Conservation (phyloP, 2,113 vertebrate species). For the Cricetomys ansorgei region DNA sequence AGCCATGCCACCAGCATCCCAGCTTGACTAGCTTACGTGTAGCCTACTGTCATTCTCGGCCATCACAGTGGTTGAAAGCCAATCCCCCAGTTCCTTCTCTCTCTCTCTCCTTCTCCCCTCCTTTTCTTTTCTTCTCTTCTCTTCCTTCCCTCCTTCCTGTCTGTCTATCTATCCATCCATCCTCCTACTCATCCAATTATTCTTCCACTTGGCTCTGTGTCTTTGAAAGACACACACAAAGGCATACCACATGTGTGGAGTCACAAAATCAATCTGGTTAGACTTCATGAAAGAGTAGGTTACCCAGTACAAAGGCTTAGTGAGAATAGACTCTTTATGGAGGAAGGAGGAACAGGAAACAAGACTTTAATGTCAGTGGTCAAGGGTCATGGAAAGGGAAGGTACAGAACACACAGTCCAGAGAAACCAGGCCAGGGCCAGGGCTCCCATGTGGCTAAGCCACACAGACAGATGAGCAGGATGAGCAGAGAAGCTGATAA, state of each 20-base stretch:
- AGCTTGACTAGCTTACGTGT: background rate
- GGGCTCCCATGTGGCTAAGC: background rate
- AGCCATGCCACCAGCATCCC: background rate
- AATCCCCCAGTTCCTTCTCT: background rate
- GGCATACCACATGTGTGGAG: rapidly evolving
- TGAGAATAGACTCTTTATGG: background rate
- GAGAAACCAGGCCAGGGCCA: background rate
- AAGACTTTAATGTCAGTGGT: background rate
- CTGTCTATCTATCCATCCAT: too few relatives aligned
- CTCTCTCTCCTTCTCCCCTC: background rate
- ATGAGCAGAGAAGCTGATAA: background rate
- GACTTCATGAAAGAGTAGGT: background rate
- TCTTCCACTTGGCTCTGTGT: background rate
- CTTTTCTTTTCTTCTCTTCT: too few relatives aligned
- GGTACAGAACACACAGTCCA: rapidly evolving
- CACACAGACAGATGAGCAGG: background rate
- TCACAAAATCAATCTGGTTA: background rate
- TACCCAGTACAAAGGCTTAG: background rate
- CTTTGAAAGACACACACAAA: background rate
- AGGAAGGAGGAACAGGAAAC: background rate
- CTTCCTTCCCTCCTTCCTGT: too few relatives aligned
- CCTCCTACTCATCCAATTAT: too few relatives aligned
- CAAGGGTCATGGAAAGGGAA: too few relatives aligned
- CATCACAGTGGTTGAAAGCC: background rate
- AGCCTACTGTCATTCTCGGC: background rate